phyloP scores from a whole-genome alignment of 2,113 vertebrate genomes.

The Ahaetulla prasina region DNA sequence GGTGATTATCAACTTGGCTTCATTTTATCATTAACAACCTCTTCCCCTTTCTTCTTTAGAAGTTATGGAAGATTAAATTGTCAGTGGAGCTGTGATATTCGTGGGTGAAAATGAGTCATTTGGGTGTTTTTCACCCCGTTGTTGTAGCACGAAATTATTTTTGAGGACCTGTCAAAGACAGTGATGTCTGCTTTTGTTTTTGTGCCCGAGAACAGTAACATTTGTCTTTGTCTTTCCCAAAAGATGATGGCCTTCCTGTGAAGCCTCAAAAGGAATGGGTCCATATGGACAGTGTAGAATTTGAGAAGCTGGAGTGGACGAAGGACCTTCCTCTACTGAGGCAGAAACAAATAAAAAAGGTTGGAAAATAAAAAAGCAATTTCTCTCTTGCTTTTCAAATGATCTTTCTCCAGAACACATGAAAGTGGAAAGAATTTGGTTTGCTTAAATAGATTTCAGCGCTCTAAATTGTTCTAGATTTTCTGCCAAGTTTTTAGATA shows the following conservation, averaged over 20 bases:
- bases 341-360: constrained; percentile 81
- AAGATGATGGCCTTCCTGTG: constrained; percentile 73
- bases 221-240: background rate
- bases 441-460: background rate
- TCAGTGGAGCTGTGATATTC: constrained; percentile 49
- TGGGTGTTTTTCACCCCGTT: background rate
- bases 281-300: constrained; percentile 89
- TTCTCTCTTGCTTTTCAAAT: background rate
- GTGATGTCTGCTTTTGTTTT: constrained; percentile 6
- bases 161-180: constrained; percentile 18
- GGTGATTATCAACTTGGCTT: constrained; percentile 42
- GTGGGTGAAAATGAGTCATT: constrained; percentile 32
- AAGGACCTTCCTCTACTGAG: constrained; percentile 79
- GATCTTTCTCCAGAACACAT: background rate
- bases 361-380: constrained; percentile 44
- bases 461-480: background rate
- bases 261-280: constrained; percentile 87
- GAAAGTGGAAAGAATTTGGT: background rate
- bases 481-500: background rate
- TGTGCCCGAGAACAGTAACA: constrained; percentile 21
- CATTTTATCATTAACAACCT: constrained; percentile 41
- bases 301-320: constrained; percentile 93
- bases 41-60: constrained; percentile 40
- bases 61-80: constrained; percentile 44
- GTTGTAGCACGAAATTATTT: background rate